A percentile compares a stretch with the other conserved stretches of the same genome.
Evolutionary conservation across 2,797 vertebrate genomes (phyloP).

Genomic region (Menidia menidia): DNA sequence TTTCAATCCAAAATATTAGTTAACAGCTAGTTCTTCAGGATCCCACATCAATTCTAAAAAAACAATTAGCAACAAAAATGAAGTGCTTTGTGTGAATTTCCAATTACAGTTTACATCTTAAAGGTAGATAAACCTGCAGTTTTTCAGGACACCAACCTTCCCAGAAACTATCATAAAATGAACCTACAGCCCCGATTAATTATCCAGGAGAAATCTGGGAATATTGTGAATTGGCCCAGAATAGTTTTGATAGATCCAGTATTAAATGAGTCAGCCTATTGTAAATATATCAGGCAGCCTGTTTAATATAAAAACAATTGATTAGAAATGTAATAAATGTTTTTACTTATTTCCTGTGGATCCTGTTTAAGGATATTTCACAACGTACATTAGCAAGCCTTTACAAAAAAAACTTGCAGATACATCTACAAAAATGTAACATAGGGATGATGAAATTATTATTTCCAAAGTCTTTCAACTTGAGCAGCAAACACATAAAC

Average conservation of each 20-base stretch:
- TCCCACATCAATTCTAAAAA: not conserved
- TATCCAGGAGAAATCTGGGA: not conserved
- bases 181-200: not conserved
- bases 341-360: not conserved
- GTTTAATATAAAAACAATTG: not conserved
- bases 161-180: not conserved
- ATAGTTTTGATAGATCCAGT: not conserved
- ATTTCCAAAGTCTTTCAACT: constrained; percentile 34
- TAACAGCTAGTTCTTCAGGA: not conserved
- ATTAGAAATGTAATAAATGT: no score
- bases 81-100: constrained; percentile 1
- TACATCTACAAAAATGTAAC: not conserved
- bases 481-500: constrained; percentile 32
- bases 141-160: not conserved
- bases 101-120: not conserved
- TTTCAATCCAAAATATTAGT: no score
- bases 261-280: no score
- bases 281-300: not conserved
- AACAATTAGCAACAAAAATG: not conserved
- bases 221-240: not conserved
- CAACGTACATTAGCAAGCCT: not conserved
- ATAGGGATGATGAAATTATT: not conserved
- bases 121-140: not conserved
- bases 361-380: not conserved
- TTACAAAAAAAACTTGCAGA: not conserved